Evolutionary conservation across 2,888 invertebrate species (phyloP).

Genomic region (Hetaerina titia): DNA sequence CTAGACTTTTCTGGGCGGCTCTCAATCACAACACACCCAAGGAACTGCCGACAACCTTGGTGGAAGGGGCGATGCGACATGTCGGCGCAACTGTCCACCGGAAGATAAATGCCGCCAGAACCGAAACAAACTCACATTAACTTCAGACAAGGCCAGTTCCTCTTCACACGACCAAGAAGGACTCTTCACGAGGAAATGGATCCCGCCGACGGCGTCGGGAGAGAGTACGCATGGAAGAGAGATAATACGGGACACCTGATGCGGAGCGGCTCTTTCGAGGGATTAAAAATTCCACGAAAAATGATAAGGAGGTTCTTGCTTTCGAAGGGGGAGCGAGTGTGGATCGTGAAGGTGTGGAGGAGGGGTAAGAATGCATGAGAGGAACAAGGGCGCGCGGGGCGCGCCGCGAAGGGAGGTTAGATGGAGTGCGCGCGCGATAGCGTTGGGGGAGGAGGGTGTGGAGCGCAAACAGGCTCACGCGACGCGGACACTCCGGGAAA

Average conservation of each 20-base stretch:
- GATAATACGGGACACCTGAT: not conserved
- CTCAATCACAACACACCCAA: no score
- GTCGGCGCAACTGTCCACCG: no score
- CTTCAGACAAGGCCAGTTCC: no score
- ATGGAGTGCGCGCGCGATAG: not conserved
- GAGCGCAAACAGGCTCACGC: not conserved
- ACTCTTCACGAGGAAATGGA: no score
- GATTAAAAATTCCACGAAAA: conserved; percentile 35
- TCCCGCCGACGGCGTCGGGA: not conserved
- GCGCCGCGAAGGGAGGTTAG: not conserved
- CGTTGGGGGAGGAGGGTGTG: not conserved
- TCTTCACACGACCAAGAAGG: no score
- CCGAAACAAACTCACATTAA: no score
- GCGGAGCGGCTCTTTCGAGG: not conserved
- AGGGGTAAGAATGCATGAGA: not conserved
- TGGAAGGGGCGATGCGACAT: no score
- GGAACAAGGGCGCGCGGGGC: not conserved
- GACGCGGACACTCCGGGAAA: no score
- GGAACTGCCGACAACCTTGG: no score
- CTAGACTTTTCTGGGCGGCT: no score
- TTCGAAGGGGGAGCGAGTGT: not conserved
- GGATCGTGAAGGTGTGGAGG: no score
- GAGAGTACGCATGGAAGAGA: not conserved
- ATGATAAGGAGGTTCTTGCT: not conserved
- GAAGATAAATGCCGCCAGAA: no score